Percentiles rank a stretch among this genome's conserved stretches.
Evolutionary conservation across 2,113 vertebrate species (phyloP).

Genomic region (Cyphomyrus discorhynchus): DNA sequence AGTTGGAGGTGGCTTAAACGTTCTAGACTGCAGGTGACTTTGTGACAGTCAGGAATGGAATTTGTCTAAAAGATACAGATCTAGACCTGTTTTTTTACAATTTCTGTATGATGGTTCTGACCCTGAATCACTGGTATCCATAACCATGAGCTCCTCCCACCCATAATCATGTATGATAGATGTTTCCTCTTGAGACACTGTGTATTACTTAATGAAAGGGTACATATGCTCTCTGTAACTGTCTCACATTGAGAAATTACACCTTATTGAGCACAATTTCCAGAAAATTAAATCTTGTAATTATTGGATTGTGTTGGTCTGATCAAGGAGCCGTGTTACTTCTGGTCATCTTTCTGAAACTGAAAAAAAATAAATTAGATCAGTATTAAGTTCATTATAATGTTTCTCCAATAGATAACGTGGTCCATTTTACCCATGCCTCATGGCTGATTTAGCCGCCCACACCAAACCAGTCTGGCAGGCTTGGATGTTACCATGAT

Average conservation of each 20-base stretch:
- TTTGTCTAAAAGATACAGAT: not conserved
- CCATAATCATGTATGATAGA: not conserved
- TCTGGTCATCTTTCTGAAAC: not conserved
- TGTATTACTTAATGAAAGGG: not conserved
- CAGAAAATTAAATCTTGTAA: not conserved
- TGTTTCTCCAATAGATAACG: not conserved
- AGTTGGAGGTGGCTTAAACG: not conserved
- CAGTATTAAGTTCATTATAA: not conserved
- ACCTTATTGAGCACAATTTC: not conserved
- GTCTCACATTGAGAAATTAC: not conserved
- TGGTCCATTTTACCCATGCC: not conserved
- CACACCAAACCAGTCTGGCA: not conserved
- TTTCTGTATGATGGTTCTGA: not conserved
- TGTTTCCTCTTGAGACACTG: not conserved
- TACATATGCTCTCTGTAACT: not conserved
- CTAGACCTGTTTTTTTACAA: not conserved
- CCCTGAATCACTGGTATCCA: not conserved
- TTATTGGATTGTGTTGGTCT: not conserved
- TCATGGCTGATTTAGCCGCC: not conserved
- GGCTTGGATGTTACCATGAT: constrained; percentile 11
- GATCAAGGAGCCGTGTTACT: not conserved
- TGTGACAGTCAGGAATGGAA: not conserved
- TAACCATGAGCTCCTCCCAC: not conserved
- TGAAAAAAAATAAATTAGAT: not conserved
- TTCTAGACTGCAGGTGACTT: not conserved